These are phyloP conservation scores for Aporophyla lueneburgensis DNA, from an alignment of 2,888 invertebrate species.

Conservation along the genomic window DNA sequence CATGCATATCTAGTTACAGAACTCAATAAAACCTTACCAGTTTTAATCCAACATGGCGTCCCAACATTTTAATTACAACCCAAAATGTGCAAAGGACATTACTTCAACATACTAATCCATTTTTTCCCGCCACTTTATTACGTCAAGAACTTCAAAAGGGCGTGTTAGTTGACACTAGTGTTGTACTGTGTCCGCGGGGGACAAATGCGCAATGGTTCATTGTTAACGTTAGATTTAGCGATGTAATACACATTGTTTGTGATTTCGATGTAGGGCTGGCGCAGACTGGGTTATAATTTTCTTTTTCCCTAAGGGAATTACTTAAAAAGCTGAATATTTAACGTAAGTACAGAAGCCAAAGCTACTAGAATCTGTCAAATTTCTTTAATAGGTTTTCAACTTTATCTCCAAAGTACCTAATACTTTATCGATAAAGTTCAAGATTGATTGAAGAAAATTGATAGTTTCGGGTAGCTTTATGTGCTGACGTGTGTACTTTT, in stretches of 20 bases:
- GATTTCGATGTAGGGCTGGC: conserved; percentile 55
- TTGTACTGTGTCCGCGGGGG: conserved; percentile 58
- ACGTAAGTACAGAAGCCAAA: no score
- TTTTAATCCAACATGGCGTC: not conserved
- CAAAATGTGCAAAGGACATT: conserved; percentile 11
- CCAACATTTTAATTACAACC: conserved; percentile 14
- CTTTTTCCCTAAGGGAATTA: not conserved
- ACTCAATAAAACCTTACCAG: not conserved
- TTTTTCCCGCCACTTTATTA: conserved; percentile 45
- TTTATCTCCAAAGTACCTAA: no score
- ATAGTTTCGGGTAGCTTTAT: no score
- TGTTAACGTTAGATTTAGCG: conserved; percentile 70
- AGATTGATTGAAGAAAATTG: no score
- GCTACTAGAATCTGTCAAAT: no score
- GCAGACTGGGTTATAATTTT: not conserved
- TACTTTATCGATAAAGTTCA: no score
- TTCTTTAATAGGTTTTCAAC: no score
- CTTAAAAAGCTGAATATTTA: not conserved
- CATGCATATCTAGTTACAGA: not conserved
- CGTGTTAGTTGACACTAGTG: conserved; percentile 56
- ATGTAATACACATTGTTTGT: conserved; percentile 64
- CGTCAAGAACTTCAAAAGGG: conserved; percentile 67
- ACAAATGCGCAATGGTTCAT: conserved; percentile 76
- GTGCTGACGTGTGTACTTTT: no score
- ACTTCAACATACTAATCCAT: conserved; percentile 33